Base-by-base conservation (phyloP, 2,888 invertebrate species). In the Mythimna loreyi region DNA sequence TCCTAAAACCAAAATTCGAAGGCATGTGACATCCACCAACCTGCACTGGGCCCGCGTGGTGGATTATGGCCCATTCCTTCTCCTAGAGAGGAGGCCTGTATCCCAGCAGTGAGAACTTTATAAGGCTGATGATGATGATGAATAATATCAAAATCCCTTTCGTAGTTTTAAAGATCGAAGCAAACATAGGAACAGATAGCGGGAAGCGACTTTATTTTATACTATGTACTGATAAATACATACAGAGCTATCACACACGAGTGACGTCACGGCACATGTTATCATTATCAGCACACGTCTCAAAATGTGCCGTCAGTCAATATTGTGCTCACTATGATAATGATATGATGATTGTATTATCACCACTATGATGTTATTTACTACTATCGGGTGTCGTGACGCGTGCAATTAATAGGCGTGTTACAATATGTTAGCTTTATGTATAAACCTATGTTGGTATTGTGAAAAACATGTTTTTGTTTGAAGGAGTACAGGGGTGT, bases 251-350 rank as follows among this genome's bases (percentile, higher is more conserved):
- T 50, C 62, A 75, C 33, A 36, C 9, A 33, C 4, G 0, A 2
- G 33, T 71, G 65, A 75, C 76, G 56, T 61, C 71, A 75, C 7
- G 8, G 8, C 30, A 23, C 33, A 36, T 71, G 43, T 28, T 55
- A 43, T 30, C 58, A 40, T 56, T 45, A 59, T 50, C 43, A 25
- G 36, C 28, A 23, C 13, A 11, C 30, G 13, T 19, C 11, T 50
- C 25, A 65, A 56, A 33, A 58, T 47, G 30, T 40, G 52, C 28
- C 19, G 25, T 55, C 50, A 56, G 72, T 71, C 43, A 65, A 75
- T 69, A 62, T 62, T 69, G 40, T 69, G 40, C n/a, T 43, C 56
- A 36, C n/a, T 50, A 49, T 75, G 72, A 64, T 64, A 47, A 72
- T 43, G 19, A 43, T 36, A 62, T 75, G 72, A 63, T 72, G 40